Percentiles rank a stretch among this genome's conserved stretches.
phyloP scores from a whole-genome alignment of 2,888 invertebrate species.

The Drosophila nr. perissopoda region DNA sequence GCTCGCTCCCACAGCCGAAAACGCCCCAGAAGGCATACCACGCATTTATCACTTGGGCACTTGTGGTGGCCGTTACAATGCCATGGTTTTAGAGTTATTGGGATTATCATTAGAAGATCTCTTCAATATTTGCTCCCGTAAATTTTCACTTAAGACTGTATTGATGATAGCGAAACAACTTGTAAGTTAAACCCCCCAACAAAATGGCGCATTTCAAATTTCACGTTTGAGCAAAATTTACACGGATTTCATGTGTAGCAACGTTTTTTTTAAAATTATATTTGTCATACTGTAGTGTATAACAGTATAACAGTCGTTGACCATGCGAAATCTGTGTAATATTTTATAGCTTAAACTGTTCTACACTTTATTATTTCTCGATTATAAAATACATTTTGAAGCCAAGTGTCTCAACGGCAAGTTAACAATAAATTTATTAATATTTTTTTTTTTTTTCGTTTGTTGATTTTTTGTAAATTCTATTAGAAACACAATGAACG shows the following conservation, averaged over 20 bases:
- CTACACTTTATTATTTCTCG: slow-evolving; percentile 35
- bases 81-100: slow-evolving; percentile 99
- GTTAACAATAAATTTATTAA: slow-evolving; percentile 38
- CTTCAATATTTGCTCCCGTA: slow-evolving; percentile 99
- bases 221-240: slow-evolving; percentile 26
- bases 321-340: slow-evolving; percentile 32
- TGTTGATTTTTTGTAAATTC: slow-evolving; percentile 12
- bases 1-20: slow-evolving; percentile 72
- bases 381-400: slow-evolving; percentile 52
- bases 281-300: slow-evolving; percentile 7
- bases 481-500: slow-evolving; percentile 63
- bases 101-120: slow-evolving; percentile 99
- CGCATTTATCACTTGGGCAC: slow-evolving; percentile 99
- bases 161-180: slow-evolving; percentile 99
- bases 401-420: slow-evolving; percentile 82
- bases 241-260: slow-evolving; percentile 31
- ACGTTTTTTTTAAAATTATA: neutral
- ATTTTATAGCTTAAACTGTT: slow-evolving; percentile 22
- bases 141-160: slow-evolving; percentile 98
- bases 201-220: slow-evolving; percentile 6
- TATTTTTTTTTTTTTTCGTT: neutral
- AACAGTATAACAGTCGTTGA: slow-evolving; percentile 5
- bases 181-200: slow-evolving; percentile 87
- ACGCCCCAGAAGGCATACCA: slow-evolving; percentile 95
- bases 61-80: slow-evolving; percentile 99